Evolutionary conservation across 2,113 vertebrate genomes (phyloP), one percentile per base, ranked within the genome.

Genomic region (Rhombomys opimus): DNA sequence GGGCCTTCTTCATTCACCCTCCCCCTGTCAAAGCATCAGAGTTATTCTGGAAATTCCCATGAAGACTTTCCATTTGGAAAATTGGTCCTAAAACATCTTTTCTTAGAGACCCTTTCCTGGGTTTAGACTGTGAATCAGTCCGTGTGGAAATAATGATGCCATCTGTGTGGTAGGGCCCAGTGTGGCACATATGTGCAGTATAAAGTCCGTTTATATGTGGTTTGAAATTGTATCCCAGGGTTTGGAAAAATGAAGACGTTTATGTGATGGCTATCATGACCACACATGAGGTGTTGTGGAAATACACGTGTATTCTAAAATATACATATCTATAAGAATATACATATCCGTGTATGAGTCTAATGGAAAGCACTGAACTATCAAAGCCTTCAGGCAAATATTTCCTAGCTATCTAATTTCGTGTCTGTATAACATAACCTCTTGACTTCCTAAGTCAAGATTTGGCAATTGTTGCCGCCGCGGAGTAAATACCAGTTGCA

Each of bases 241-340:
- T 98, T 96, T 98, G 97, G 95, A 96, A 97, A 67, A 97, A 97
- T 82, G 95, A 94, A 97, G 96, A 91, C 91, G 96, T 96, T 94
- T 97, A 95, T 96, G 89, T 97, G 97, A 97, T 97, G 96, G 95
- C 89, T 97, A 95, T 93, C 94, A 77, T 98, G 97, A 95, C 97
- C 97, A 98, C 96, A 97, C 97, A 96, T 97, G 97, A 97, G 96
- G 92, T 96, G 89, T 96, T 96, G 95, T 96, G 94, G 95, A 97
- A 92, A 91, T 93, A 92, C 94, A 95, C 91, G 89, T 94, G 95
- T 96, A 97, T 95, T 94, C 96, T 97, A 97, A 98, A 95, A 92
- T 97, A 98, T 80, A 97, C 96, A 95, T 96, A 95, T 80, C 93
- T 96, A 63, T n/a, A 95, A 97, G 97, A 84, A 96, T 97, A 94